Base-by-base conservation (phyloP, 2,113 vertebrate genomes). In the Telmatochromis sp. region DNA sequence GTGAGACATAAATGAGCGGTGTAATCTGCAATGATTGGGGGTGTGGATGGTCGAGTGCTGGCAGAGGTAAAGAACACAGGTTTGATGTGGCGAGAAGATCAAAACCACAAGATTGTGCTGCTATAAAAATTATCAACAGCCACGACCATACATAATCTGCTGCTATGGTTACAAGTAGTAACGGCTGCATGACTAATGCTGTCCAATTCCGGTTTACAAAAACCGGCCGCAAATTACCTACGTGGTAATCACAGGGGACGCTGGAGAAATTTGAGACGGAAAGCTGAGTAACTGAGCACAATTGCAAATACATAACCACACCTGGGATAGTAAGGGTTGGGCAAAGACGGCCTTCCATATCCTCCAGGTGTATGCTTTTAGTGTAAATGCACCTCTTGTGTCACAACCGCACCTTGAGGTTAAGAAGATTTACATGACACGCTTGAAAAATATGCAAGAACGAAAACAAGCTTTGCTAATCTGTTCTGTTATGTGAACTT, bases 351-450 rank as follows among this genome's bases (percentile, higher is more conserved):
- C n/a, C 81, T 71, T 63, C 42, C 19, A 55, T 81, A 84, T 84
- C 90, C 87, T 87, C 11, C 9, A 35, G 86, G 78, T 85, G 71
- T 92, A 90, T 91, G 88, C 88, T 90, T 92, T 90, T 57, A 60
- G 80, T 86, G 65, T 78, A 15, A 81, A 68, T 81, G 31, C 42
- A 54, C 28, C 63, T 54, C 85, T 37, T 87, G 89, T 89, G 91
- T 84, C 84, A 84, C 71, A 37, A 80, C 91, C 88, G 78, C 86
- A 85, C 86, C 87, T 93, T 15, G 1, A 7, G 51, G 58, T 83
- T 82, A 81, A 81, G 14, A 47, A 89, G 65, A 82, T 68, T 81
- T 45, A 78, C 5, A 75, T 12, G 35, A 87, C 17, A 7, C 35
- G 21, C 21, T 57, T 53, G 15, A 26, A 87, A 78, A 89, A 53